phyloP scores from a whole-genome alignment of 2,113 vertebrate species.

The Sialia sialis region DNA sequence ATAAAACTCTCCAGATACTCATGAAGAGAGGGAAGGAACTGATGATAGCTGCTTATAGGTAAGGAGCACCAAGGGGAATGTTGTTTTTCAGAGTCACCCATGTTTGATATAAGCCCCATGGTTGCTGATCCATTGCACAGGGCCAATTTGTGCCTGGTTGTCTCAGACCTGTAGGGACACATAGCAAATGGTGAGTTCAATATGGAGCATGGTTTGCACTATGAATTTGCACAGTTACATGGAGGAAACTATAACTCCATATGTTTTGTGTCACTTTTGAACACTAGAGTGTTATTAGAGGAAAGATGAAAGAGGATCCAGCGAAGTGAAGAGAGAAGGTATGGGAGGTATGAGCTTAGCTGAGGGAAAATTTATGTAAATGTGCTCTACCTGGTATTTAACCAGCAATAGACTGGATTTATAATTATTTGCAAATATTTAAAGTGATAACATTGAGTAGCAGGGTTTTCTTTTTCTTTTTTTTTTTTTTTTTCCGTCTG shows the following conservation, averaged over 20 bases:
- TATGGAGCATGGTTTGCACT: rapidly evolving
- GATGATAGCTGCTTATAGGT: neutral
- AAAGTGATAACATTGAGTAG: neutral
- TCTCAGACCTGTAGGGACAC: neutral
- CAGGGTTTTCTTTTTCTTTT: neutral
- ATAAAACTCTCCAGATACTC: neutral
- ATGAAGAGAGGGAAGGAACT: neutral
- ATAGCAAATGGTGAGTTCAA: neutral
- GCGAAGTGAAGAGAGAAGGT: neutral
- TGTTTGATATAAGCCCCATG: neutral
- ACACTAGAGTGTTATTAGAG: neutral
- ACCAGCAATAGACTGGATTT: neutral
- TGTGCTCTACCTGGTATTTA: neutral
- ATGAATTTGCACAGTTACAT: neutral
- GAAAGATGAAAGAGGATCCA: neutral
- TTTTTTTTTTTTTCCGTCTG: neutral
- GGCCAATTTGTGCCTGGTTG: neutral
- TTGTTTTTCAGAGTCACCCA: neutral
- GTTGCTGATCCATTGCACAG: neutral
- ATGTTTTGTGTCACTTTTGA: neutral
- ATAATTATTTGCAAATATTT: neutral
- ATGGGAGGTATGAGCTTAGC: neutral
- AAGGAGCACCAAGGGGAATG: neutral
- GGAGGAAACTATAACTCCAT: neutral
- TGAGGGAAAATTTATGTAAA: neutral